Percentiles rank a stretch among this genome's conserved stretches.
Evolutionary conservation across 2,113 vertebrate genomes (phyloP).

Genomic region (Herpetotheres cachinnans): DNA sequence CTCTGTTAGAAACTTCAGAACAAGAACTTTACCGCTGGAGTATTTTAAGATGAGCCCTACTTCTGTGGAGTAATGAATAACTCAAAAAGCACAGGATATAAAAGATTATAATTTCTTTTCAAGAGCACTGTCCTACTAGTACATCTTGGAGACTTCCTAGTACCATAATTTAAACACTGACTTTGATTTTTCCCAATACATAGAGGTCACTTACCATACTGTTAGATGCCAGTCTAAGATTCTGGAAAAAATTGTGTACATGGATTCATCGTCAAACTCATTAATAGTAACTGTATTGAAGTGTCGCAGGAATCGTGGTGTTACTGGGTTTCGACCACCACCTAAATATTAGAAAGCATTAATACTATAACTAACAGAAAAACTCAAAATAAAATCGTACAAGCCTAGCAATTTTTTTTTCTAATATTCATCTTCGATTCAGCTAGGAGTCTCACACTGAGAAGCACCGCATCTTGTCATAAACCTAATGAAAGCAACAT

Average conservation of each 20-base stretch:
- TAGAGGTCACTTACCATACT: constrained; percentile 72
- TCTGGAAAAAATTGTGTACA: constrained; percentile 89
- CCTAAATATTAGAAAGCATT: constrained; percentile 67
- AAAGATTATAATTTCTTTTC: background rate
- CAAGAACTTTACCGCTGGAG: background rate
- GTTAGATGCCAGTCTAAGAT: constrained; percentile 88
- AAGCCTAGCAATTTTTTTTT: background rate
- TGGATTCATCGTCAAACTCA: constrained; percentile 88
- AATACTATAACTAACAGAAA: background rate
- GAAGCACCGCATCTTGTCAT: background rate
- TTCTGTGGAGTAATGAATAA: background rate
- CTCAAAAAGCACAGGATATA: background rate
- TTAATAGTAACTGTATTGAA: constrained; percentile 90
- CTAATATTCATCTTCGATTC: background rate
- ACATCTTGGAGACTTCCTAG: background rate
- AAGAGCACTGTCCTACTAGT: background rate
- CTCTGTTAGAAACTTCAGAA: background rate
- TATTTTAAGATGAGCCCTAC: background rate
- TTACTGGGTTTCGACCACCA: constrained; percentile 88
- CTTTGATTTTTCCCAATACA: background rate
- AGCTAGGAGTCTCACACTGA: background rate
- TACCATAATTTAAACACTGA: background rate
- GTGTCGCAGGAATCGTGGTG: constrained; percentile 86
- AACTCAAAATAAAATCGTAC: background rate
- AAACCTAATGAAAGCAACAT: background rate